A percentile compares a stretch with the other conserved stretches of the same genome.
These are phyloP conservation scores for Dermolepida albohirtum DNA, from an alignment of 2,888 invertebrate species.

Conservation along the genomic window DNA sequence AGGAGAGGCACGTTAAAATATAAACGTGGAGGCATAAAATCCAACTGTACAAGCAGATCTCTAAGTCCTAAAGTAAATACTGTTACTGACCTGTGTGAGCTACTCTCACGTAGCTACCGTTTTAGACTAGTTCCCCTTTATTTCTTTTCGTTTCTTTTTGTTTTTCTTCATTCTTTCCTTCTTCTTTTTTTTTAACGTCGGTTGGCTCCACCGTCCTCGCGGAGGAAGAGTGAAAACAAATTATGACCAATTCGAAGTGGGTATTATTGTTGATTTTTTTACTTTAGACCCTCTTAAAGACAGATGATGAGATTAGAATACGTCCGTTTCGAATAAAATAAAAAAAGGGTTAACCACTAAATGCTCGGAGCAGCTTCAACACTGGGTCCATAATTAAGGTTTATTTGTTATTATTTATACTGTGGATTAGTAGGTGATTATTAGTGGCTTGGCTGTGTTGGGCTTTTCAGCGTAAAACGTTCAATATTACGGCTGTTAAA, in stretches of 20 bases:
- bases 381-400: slow-evolving; percentile 35
- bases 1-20: not conserved
- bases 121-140: slow-evolving; percentile 24
- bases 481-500: slow-evolving; percentile 31
- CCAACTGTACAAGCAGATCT: slow-evolving; percentile 25
- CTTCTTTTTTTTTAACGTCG: slow-evolving; percentile 13
- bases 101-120: slow-evolving; percentile 26
- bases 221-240: slow-evolving; percentile 32
- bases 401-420: slow-evolving; percentile 42
- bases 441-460: slow-evolving; percentile 32
- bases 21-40: slow-evolving; percentile 2
- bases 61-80: slow-evolving; percentile 36
- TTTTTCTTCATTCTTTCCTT: slow-evolving; percentile 10
- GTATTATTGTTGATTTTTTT: slow-evolving; percentile 42
- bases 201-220: not conserved
- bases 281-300: slow-evolving; percentile 41
- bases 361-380: slow-evolving; percentile 32
- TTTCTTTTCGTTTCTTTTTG: slow-evolving; percentile 1
- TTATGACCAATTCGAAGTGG: slow-evolving; percentile 34
- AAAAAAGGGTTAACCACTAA: slow-evolving; percentile 23
- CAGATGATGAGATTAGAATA: slow-evolving; percentile 36
- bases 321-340: slow-evolving; percentile 21
- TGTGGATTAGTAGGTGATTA: slow-evolving; percentile 39
- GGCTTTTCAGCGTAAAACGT: slow-evolving; percentile 31
- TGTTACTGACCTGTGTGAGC: slow-evolving; percentile 35